Evolutionary conservation across 2,888 invertebrate genomes (phyloP).

Genomic region (Pterostichus madidus): DNA sequence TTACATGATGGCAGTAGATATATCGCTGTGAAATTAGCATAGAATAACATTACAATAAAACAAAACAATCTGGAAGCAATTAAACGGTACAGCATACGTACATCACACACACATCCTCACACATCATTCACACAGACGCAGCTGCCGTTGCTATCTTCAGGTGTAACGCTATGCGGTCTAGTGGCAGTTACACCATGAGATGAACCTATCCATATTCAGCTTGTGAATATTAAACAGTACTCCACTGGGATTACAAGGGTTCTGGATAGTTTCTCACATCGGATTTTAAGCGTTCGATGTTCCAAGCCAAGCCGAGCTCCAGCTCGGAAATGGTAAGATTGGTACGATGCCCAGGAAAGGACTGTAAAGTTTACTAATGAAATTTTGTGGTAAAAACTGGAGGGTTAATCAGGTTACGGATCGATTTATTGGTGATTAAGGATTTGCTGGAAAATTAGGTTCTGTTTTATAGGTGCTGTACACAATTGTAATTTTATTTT

Average conservation of each 20-base stretch:
- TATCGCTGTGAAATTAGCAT: slow-evolving; percentile 44
- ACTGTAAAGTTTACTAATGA: slow-evolving; percentile 38
- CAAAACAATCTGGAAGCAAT: slow-evolving; percentile 54
- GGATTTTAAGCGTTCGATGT: slow-evolving; percentile 34
- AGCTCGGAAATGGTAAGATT: slow-evolving; percentile 13
- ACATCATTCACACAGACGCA: slow-evolving; percentile 28
- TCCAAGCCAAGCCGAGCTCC: not conserved
- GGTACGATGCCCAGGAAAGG: not conserved
- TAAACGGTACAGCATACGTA: slow-evolving; percentile 37
- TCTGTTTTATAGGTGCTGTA: not conserved
- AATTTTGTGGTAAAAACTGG: slow-evolving; percentile 26
- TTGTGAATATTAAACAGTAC: slow-evolving; percentile 63
- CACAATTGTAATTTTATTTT: slow-evolving; percentile 16
- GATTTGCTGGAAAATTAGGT: slow-evolving; percentile 23
- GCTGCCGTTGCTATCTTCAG: slow-evolving; percentile 26
- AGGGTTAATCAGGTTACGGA: slow-evolving; percentile 20
- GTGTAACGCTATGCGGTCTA: slow-evolving; percentile 27
- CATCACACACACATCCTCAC: slow-evolving; percentile 8
- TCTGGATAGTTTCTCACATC: slow-evolving; percentile 42
- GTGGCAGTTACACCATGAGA: slow-evolving; percentile 39
- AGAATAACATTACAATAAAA: slow-evolving; percentile 54
- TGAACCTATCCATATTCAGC: slow-evolving; percentile 65
- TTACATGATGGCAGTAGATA: slow-evolving; percentile 22
- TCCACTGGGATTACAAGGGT: slow-evolving; percentile 45
- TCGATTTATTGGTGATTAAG: slow-evolving; percentile 45